These are phyloP conservation scores for Pantherophis vulpinus DNA, from an alignment of 2,797 vertebrate species.

Conservation along the genomic window DNA sequence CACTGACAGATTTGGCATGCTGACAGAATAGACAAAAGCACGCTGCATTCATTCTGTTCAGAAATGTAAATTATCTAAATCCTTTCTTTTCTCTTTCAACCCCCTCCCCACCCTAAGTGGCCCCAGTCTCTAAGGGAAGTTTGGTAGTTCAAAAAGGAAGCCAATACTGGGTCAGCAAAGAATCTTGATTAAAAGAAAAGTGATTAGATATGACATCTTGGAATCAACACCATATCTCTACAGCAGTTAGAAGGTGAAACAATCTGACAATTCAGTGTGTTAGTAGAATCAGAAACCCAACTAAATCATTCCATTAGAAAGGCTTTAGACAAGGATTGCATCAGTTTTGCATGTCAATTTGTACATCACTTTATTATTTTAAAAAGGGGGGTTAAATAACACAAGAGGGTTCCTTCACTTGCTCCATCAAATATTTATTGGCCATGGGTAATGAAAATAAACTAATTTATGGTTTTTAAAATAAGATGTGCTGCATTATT, in stretches of 20 bases:
- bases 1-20: conserved; percentile 34
- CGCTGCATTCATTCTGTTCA: conserved; percentile 58
- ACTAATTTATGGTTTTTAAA: neutral
- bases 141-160: conserved; percentile 38
- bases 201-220: neutral
- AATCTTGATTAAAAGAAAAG: conserved; percentile 11
- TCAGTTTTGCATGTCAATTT: neutral
- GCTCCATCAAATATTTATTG: neutral
- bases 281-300: conserved; percentile 6
- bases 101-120: conserved; percentile 28
- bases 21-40: conserved; percentile 20
- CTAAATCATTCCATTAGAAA: neutral
- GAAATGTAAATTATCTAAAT: conserved; percentile 52
- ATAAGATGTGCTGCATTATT: neutral
- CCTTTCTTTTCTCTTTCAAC: conserved; percentile 56
- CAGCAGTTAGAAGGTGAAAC: conserved; percentile 28
- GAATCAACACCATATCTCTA: neutral
- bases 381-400: neutral
- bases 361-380: neutral
- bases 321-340: neutral
- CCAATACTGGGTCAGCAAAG: conserved; percentile 16
- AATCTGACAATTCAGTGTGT: neutral
- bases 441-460: neutral
- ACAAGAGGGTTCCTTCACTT: neutral
- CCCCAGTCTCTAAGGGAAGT: conserved; percentile 29